Evolutionary conservation across 1,140 invertebrate species (phyloP).

Genomic region (Onthophagus taurus): DNA sequence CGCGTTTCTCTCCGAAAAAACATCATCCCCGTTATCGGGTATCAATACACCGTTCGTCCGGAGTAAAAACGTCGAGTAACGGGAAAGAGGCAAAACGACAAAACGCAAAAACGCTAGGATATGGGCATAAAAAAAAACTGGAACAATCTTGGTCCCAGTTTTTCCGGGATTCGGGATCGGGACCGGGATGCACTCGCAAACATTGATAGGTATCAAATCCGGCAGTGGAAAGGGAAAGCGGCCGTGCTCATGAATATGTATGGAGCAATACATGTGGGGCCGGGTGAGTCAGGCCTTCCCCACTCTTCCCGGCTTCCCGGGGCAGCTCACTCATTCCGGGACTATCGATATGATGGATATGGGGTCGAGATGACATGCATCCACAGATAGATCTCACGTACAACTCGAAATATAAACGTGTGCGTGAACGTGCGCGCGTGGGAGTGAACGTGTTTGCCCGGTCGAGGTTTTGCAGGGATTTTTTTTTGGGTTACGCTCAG

Average conservation of each 20-base stretch:
- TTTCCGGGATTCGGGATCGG: too few relatives aligned
- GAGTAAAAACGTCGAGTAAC: too few relatives aligned
- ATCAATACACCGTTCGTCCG: too few relatives aligned
- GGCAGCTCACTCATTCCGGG: constrained; percentile 18
- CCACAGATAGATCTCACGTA: background rate
- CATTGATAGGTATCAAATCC: constrained; percentile 24
- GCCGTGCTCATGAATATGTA: constrained; percentile 24
- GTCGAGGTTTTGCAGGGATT: too few relatives aligned
- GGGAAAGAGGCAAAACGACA: too few relatives aligned
- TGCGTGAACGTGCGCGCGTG: too few relatives aligned
- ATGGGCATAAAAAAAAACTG: constrained; percentile 10
- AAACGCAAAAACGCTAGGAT: too few relatives aligned
- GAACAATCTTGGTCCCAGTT: constrained; percentile 13
- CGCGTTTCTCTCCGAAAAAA: too few relatives aligned
- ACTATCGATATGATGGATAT: constrained; percentile 26
- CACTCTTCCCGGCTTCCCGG: constrained; percentile 14
- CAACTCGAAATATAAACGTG: too few relatives aligned
- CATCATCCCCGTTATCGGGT: too few relatives aligned
- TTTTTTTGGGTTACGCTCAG: too few relatives aligned
- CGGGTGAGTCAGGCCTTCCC: constrained; percentile 23
- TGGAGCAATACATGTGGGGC: constrained; percentile 22
- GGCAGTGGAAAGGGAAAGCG: constrained; percentile 22
- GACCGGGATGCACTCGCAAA: constrained; percentile 18
- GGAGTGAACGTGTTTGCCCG: too few relatives aligned
- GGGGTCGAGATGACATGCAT: constrained; percentile 16